Evolutionary conservation across 37 sponge, comb jelly and placozoan genomes (phyloP), one percentile per base, ranked within the genome.

Genomic region (Eunapius fragilis): DNA sequence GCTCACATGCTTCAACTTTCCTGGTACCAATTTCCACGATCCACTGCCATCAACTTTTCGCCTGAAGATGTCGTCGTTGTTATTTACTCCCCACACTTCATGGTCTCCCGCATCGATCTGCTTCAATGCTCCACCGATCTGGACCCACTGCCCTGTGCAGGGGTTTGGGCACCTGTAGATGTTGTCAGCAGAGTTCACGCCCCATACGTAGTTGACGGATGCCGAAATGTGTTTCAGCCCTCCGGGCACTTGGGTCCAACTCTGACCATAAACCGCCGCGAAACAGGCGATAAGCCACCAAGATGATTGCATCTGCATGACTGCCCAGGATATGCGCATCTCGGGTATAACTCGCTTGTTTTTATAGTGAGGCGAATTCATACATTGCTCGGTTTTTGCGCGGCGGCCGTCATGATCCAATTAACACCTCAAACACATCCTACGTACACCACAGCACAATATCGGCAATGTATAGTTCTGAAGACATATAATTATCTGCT

Each of bases 161-260:
- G 58, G 58, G 58, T 58, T 58, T 58, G 19, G 58, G 50, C 91
- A 91, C 48, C 3, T 74, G 37, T 13, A 91, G 35, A 91, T 91
- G 1, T 87, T 28, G 48, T 83, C 69, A 41, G 82, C 28, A 3
- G 24, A 49, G 78, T 78, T 82, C 25, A 86, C 69, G 28, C 91
- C 91, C 91, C 91, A 91, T 28, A 91, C 2, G 80, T 91, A 86
- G 84, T 86, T 91, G 79, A 78, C 75, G 28, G 84, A 86, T 22
- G 74, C 83, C 35, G 91, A 68, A 17, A 91, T 77, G 28, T 86
- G 87, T 31, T 70, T 86, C 27, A 91, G 91, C 19, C 70, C 80
- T 37, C 91, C 87, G n/a, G 87, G 80, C 9, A 91, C 81, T 3
- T 75, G 76, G 3, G n/a, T 35, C 84, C 84, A 89, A n/a, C 48